Evolutionary conservation across 2,888 invertebrate genomes (phyloP), one percentile per base, ranked within the genome.

Genomic region (Steinernema hermaphroditum): DNA sequence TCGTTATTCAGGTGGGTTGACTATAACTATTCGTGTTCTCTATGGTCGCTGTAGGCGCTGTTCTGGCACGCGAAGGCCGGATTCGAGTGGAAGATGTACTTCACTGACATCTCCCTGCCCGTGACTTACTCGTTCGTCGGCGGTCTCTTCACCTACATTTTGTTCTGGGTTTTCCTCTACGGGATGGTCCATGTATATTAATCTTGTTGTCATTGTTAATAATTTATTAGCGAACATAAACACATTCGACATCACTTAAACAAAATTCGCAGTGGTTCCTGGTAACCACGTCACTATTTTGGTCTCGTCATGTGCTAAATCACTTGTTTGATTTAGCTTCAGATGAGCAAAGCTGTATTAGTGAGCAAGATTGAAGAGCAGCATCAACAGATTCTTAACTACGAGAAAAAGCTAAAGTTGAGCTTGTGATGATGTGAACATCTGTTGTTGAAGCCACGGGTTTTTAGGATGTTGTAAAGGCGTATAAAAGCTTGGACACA

Each of bases 121-220:
- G 89, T 97, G 54, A 93, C 94, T 0, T 94, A 92, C 88, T 96
- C 96, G 71, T 92, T 97, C 87, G 92, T 96, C 86, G 80, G 82
- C 16, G 96, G 96, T 46, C 89, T 98, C 75, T 96, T 96, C 89
- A 95, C 94, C 83, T 95, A 94, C 88, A 87, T 86, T 72, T 76
- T 86, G 32, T 84, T 85, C 80, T 88, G 84, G 87, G 91, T 91
- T 82, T 91, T 91, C 87, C 87, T 91, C 69, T 91, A 91, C 84
- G 91, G 91, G 70, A 91, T 91, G 91, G 91, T 91, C 68, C 91
- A 91, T 85, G 91, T 91, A 37, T 91, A 91, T 83, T 91, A 74
- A 76, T 50, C 19, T 71, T 14, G 29, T 46, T 62, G 22, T 50
- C 9, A 12, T 16, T 50, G 12, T 19, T 50, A 22, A 19, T 22